phyloP scores from a whole-genome alignment of 64 coral and sea anemone species.

The Dendronephthya gigantea region DNA sequence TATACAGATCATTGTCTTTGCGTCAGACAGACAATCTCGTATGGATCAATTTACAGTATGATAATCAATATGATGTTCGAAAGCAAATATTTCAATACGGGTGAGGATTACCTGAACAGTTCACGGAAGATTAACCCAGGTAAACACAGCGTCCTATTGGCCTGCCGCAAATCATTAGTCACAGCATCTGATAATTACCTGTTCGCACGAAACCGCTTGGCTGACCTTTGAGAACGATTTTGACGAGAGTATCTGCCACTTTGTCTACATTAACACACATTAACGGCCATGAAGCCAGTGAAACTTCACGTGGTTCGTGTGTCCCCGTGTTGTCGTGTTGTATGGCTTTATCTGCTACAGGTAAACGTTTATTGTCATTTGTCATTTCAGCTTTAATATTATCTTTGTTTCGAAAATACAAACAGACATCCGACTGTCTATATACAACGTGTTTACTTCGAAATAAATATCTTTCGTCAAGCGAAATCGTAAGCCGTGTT shows the following conservation, averaged over 20 bases:
- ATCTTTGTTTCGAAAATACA: not conserved
- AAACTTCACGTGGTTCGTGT: conserved; percentile 60
- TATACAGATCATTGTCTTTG: not conserved
- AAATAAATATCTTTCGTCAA: no score
- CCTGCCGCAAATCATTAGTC: not conserved
- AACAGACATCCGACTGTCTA: not conserved
- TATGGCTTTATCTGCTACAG: conserved; percentile 71
- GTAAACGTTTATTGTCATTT: conserved; percentile 39
- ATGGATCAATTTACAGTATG: not conserved
- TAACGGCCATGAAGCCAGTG: conserved; percentile 11
- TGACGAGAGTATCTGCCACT: not conserved
- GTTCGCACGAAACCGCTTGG: not conserved
- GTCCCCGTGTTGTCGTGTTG: conserved; percentile 72
- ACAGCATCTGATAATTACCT: not conserved
- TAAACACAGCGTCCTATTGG: not conserved
- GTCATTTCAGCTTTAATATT: not conserved
- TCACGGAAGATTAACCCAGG: not conserved
- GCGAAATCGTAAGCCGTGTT: no score
- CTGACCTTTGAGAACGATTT: not conserved
- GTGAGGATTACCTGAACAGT: not conserved
- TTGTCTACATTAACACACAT: not conserved
- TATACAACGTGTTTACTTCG: not conserved
- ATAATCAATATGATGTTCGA: not conserved
- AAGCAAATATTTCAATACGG: not conserved
- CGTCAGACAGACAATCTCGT: not conserved